Base-by-base conservation (phyloP, 2,888 invertebrate genomes). In the Eristalinus aeneus region DNA sequence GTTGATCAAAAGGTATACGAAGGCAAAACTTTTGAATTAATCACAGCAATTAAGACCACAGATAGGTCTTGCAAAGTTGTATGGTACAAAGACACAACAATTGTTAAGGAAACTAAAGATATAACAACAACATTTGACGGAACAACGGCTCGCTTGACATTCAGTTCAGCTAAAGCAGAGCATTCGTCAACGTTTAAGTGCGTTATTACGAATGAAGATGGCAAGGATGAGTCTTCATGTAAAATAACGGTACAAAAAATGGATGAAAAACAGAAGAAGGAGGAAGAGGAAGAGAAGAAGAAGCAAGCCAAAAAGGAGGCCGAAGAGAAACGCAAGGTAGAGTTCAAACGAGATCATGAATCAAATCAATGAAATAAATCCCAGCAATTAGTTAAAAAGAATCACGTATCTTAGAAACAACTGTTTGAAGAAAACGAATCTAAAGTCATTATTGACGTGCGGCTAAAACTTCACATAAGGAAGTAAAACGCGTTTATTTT, bases 121-220 rank as follows among this genome's bases (percentile, higher is more conserved):
- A 94, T 95, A 10, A 96, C 94, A 89, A 96, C 96, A 27, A 95
- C 96, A 1, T 98, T 97, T 90, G 97, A 98, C 91, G 97, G 97
- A 23, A 95, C 95, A 67, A 96, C 95, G 53, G 96, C 97, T 12
- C 95, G 96, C 86, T 93, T 98, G 10, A 95, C 95, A 83, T 96
- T 98, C 88, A 95, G 95, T 88, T 95, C 94, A 89, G 96, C 96
- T 60, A 95, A 96, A 72, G 94, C 94, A n/a, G 96, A 96, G 90
- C 95, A 96, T 91, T 94, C 95, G 4, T 97, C 97, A 56, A 95
- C 95, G 67, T 98, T 98, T 93, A 96, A 95, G 90, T 95, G 98
- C 58, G 95, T 97, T 31, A 96, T 98, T 72, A 96, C 95, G 90
- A 99, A 99, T 92, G 97, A 98, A 91, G 96, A 95, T 89, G 99